Evolutionary conservation across 2,113 vertebrate genomes (phyloP).

Genomic region (Myotis yumanensis): DNA sequence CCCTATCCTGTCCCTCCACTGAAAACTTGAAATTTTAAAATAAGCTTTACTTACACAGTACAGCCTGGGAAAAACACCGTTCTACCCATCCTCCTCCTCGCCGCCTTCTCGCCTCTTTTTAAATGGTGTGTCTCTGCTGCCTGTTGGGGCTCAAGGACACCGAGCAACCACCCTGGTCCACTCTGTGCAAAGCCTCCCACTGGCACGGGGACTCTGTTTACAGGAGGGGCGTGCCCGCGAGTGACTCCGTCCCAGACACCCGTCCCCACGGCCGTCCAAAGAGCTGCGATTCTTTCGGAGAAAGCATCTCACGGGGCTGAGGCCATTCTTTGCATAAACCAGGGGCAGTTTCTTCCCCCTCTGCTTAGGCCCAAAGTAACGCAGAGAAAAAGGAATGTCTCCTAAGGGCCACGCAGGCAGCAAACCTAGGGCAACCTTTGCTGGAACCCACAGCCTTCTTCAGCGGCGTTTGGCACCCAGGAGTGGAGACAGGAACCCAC

Average conservation of each 20-base stretch:
- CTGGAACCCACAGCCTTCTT: not conserved
- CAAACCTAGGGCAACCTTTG: not conserved
- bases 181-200: not conserved
- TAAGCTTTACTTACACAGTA: not conserved
- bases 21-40: not conserved
- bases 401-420: fast-evolving
- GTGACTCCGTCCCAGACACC: not conserved
- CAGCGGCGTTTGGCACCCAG: not conserved
- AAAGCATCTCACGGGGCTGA: not conserved
- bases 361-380: not conserved
- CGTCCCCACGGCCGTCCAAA: not conserved
- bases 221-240: not conserved
- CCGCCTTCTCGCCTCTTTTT: not conserved
- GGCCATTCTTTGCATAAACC: not conserved
- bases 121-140: not conserved
- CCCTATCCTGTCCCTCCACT: not conserved
- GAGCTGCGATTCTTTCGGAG: not conserved
- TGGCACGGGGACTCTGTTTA: too few relatives aligned
- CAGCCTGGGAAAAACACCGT: not conserved
- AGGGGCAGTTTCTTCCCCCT: not conserved
- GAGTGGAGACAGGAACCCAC: not conserved
- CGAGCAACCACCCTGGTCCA: not conserved
- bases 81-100: too few relatives aligned
- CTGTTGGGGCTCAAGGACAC: not conserved
- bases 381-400: not conserved